A percentile compares a stretch with the other conserved stretches of the same genome.
Conservation (phyloP, 2,888 invertebrate genomes). For the Himalopsyche tibetana region DNA sequence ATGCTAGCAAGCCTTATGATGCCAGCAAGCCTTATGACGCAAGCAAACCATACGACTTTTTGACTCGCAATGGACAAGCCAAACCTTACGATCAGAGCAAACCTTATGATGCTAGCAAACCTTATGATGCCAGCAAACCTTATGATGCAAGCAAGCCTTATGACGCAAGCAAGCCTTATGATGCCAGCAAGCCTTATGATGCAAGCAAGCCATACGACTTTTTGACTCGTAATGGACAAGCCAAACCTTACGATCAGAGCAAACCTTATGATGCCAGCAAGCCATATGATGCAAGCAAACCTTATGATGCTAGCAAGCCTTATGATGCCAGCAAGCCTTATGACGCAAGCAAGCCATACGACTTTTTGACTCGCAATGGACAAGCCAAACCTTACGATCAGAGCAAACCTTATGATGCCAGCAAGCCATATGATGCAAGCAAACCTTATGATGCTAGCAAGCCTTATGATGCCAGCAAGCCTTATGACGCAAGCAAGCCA, state of each 20-base stretch:
- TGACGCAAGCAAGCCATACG: conserved; percentile 46
- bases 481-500: conserved; percentile 10
- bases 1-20: conserved; percentile 49
- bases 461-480: conserved; percentile 42
- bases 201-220: conserved; percentile 47
- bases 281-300: conserved; percentile 52
- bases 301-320: conserved; percentile 53
- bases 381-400: conserved; percentile 36
- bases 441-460: conserved; percentile 36
- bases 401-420: conserved; percentile 27
- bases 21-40: conserved; percentile 22
- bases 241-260: conserved; percentile 52
- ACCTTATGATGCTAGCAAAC: not conserved
- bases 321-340: conserved; percentile 44
- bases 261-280: conserved; percentile 52
- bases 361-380: not conserved
- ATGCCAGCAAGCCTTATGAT: conserved; percentile 45
- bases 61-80: too few species aligned
- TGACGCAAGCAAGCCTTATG: conserved; percentile 6
- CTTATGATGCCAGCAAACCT: not conserved
- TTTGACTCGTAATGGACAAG: too few species aligned
- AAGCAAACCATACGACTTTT: conserved; percentile 36
- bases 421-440: conserved; percentile 9
- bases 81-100: conserved; percentile 32
- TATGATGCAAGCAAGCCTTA: not conserved